Conservation (phyloP, 2,113 vertebrate species). For the Dasyornis broadbenti region DNA sequence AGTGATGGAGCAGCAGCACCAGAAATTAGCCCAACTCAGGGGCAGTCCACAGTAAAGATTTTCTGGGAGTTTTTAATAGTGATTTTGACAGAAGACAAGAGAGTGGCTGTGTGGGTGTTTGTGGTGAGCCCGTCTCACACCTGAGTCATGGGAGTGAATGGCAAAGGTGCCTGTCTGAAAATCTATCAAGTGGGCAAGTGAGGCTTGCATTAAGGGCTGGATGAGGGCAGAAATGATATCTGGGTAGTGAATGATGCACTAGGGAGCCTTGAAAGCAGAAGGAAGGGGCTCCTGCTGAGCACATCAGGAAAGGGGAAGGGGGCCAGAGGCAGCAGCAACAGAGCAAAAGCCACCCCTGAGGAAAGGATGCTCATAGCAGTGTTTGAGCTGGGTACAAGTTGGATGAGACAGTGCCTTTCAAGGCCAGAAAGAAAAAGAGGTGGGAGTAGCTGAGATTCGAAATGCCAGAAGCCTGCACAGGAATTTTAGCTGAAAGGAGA, state of each 20-base stretch:
- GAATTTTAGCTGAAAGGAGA: slow-evolving; percentile 19
- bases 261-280: neutral
- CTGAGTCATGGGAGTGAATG: neutral
- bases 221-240: neutral
- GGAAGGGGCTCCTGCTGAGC: neutral
- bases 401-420: neutral
- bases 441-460: neutral
- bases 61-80: neutral
- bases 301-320: neutral
- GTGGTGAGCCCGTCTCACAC: neutral
- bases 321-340: neutral
- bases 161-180: neutral
- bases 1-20: neutral
- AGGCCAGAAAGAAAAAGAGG: slow-evolving; percentile 16
- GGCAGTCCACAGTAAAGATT: neutral
- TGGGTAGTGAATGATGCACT: neutral
- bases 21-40: neutral
- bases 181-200: neutral
- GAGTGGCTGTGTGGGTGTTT: neutral
- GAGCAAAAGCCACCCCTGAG: neutral
- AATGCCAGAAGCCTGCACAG: neutral
- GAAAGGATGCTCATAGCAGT: neutral
- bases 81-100: neutral
- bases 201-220: neutral
- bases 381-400: neutral